Evolutionary conservation across 2,797 vertebrate genomes (phyloP), one percentile per base, ranked within the genome.

Genomic region (Sciaenops ocellatus): DNA sequence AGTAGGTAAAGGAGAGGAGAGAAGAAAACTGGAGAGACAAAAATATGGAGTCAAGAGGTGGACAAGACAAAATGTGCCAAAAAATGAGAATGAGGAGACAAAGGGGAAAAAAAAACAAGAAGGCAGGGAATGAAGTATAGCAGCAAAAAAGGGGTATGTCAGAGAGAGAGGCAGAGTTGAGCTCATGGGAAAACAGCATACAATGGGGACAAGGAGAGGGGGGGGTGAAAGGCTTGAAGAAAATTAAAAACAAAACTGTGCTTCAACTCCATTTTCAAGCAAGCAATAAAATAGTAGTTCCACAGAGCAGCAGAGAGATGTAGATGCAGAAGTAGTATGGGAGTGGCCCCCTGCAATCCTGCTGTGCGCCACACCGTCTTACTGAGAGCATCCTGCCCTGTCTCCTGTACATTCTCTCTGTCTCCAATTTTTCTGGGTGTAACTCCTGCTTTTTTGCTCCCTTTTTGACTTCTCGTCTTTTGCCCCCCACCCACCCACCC

Each of bases 291-390:
- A 55, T 65, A 38, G 47, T 48, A 72, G 51, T 22, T 71, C 34
- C 34, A 62, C 34, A 46, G 47, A 70, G 71, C 76, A 61, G 70
- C 76, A 65, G 57, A 78, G 83, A 73, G 72, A 64, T 52, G 65
- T 65, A 9, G 34, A 38, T 66, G 47, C 70, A 78, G 77, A 69
- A 62, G 74, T 80, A 74, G 73, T 66, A 44, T 83, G 82, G 86
- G 74, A 72, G 78, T 64, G 76, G 71, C 72, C 78, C 78, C 76
- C 83, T 76, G 85, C 87, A 69, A 78, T 81, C 82, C 75, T 61
- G 66, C 67, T 77, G 22, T 51, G 63, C 73, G 81, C 82, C 80
- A 73, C 86, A 69, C 82, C 83, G 73, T 80, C 63, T 28, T 20
- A n/a, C 69, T 20, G 64, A 61, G 61, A 78, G 34, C 48, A 65